A percentile compares a stretch with the other conserved stretches of the same genome.
These are phyloP conservation scores for Tinamus major DNA, from an alignment of 2,797 vertebrate species.

Conservation along the genomic window DNA sequence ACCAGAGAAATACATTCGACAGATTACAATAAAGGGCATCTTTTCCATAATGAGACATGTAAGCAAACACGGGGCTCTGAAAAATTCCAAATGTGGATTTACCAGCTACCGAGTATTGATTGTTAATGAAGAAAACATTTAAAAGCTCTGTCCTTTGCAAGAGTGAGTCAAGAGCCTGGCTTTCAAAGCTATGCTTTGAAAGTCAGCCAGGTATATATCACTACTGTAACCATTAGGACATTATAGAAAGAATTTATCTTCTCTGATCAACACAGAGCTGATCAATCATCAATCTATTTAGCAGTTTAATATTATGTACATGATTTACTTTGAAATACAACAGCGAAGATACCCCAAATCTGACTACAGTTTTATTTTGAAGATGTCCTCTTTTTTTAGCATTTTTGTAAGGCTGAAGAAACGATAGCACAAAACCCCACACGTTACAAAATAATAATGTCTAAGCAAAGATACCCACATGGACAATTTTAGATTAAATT, in stretches of 20 bases:
- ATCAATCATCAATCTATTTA: not conserved
- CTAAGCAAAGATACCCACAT: slow-evolving; percentile 33
- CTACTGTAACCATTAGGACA: not conserved
- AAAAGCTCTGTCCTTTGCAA: slow-evolving; percentile 16
- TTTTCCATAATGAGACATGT: not conserved
- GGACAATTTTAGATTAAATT: slow-evolving; percentile 39
- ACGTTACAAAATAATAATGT: slow-evolving; percentile 27
- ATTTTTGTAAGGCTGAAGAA: slow-evolving; percentile 5
- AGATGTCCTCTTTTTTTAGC: not conserved
- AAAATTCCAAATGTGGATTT: slow-evolving; percentile 43
- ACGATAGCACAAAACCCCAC: not conserved
- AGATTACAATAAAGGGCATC: not conserved
- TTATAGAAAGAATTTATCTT: not conserved
- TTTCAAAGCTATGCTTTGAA: not conserved
- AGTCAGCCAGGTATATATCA: not conserved
- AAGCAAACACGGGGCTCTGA: not conserved
- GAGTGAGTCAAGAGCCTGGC: not conserved
- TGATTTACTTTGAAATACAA: not conserved
- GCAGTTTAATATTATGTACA: not conserved
- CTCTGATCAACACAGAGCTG: not conserved
- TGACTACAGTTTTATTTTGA: not conserved
- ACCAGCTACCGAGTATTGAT: not conserved
- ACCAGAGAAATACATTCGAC: not conserved
- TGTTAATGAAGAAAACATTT: not conserved
- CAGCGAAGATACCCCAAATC: not conserved